Conservation (phyloP, 2,113 vertebrate species). For the Cinclus mexicanus region DNA sequence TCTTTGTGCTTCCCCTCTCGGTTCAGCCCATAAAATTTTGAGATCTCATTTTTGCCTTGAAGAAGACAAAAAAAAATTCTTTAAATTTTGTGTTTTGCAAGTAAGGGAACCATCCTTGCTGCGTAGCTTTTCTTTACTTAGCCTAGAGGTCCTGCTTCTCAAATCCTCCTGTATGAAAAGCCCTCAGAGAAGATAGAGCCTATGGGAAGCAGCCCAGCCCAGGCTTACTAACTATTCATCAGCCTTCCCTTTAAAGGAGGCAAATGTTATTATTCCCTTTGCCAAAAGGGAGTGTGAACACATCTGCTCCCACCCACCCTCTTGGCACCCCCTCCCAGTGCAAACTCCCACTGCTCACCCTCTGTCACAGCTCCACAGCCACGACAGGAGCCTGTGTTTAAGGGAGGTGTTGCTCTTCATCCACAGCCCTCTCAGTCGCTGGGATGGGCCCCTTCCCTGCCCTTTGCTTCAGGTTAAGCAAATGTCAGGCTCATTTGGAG, state of each 20-base stretch:
- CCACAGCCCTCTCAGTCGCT: background rate
- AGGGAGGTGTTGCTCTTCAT: background rate
- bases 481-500: constrained; percentile 67
- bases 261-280: constrained; percentile 50
- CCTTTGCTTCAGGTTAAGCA: constrained; percentile 66
- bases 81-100: background rate
- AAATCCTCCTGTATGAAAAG: background rate
- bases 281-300: constrained; percentile 57
- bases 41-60: background rate
- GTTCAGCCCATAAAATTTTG: background rate
- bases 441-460: background rate
- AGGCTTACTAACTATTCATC: constrained; percentile 36
- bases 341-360: constrained; percentile 28
- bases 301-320: constrained; percentile 61
- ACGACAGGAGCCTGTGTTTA: background rate
- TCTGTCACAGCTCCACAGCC: background rate
- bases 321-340: constrained; percentile 8
- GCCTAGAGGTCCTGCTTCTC: constrained; percentile 4
- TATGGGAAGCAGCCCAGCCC: constrained; percentile 4
- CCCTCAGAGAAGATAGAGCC: background rate
- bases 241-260: constrained; percentile 47
- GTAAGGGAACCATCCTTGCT: background rate
- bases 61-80: background rate
- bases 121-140: background rate
- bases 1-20: background rate